These are phyloP conservation scores for Drosophila ercepeae DNA, from an alignment of 1,140 invertebrate species.

Conservation along the genomic window DNA sequence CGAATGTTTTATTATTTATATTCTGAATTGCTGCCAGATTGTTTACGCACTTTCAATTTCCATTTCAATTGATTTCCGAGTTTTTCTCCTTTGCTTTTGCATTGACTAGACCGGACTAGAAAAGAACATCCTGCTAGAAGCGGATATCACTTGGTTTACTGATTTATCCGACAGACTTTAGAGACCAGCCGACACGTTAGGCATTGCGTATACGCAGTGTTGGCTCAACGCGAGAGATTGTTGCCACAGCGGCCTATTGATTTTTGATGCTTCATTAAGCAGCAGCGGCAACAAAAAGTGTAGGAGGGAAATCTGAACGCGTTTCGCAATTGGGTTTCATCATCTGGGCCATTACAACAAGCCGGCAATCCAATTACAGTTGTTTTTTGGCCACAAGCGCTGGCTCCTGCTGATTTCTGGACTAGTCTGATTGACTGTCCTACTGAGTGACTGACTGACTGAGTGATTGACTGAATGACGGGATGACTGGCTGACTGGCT, in stretches of 20 bases:
- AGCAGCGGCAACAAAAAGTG: conserved; percentile 21
- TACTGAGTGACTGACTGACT: conserved; percentile 31
- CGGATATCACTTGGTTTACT: conserved; percentile 23
- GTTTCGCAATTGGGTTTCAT: conserved; percentile 43
- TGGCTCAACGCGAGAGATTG: conserved; percentile 3
- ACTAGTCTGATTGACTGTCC: conserved; percentile 5
- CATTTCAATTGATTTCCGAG: conserved; percentile 45
- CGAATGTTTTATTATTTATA: conserved; percentile 63
- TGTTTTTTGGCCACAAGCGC: conserved; percentile 40
- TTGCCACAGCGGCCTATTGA: conserved; percentile 50
- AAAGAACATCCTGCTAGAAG: conserved; percentile 20
- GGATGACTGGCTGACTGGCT: conserved; percentile 25
- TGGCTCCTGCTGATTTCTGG: conserved; percentile 20
- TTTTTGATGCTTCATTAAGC: conserved; percentile 67
- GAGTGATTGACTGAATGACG: conserved; percentile 17
- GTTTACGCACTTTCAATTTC: conserved; percentile 33
- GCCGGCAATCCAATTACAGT: conserved; percentile 61
- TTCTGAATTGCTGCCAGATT: conserved; percentile 33
- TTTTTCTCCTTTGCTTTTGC: no score
- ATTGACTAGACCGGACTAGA: not conserved
- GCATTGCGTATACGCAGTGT: conserved; percentile 40
- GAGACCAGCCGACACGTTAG: conserved; percentile 2
- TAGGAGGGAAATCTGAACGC: conserved; percentile 20
- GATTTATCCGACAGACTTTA: conserved; percentile 51
- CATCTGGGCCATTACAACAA: conserved; percentile 45